phyloP scores from a whole-genome alignment of 1,140 invertebrate species.

The Asobara japonica region DNA sequence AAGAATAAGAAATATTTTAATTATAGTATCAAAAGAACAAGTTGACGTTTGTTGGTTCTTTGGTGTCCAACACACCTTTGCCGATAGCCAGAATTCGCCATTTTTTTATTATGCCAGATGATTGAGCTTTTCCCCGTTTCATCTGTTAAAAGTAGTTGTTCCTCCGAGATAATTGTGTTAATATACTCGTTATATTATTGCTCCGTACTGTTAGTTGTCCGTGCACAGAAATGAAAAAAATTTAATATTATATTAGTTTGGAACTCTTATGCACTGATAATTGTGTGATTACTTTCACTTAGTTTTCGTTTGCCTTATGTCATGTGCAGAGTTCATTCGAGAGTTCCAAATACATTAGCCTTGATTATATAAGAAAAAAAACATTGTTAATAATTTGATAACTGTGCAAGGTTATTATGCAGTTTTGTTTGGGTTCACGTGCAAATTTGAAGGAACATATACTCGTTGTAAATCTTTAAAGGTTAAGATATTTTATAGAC shows the following conservation, averaged over 20 bases:
- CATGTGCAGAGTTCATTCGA: background rate
- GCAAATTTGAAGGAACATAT: background rate
- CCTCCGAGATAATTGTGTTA: background rate
- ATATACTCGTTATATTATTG: constrained; percentile 1
- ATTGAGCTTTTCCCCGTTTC: background rate
- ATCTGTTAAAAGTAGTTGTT: background rate
- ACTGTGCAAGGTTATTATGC: too few species aligned
- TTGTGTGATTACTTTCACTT: background rate
- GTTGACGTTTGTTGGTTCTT: background rate
- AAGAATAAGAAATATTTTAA: background rate
- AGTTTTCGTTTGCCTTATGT: background rate
- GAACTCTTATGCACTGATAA: background rate
- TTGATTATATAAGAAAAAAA: background rate
- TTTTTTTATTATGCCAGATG: background rate
- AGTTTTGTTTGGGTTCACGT: background rate
- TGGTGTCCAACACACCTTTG: constrained; percentile 4
- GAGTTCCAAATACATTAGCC: background rate
- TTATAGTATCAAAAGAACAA: background rate
- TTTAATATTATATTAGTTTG: background rate
- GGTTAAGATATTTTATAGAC: background rate
- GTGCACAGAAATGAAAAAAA: background rate
- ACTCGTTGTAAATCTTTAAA: background rate
- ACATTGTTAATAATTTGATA: background rate
- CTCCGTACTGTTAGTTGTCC: background rate
- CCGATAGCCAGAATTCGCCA: background rate